phyloP scores from a whole-genome alignment of 2,797 vertebrate species.

The Odontamblyopus lacepedii region DNA sequence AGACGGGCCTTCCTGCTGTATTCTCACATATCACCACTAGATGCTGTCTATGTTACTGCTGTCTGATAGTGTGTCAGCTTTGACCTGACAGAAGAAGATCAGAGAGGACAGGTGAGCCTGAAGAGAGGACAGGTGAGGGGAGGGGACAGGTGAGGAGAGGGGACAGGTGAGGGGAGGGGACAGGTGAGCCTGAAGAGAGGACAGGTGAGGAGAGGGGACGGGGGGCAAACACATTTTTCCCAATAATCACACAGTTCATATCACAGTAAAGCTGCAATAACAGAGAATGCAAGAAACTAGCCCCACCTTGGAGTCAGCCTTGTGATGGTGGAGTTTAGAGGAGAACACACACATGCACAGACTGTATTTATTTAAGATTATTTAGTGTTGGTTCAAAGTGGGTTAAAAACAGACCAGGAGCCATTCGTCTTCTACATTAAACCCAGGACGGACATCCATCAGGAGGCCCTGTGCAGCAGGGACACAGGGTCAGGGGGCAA shows the following conservation, averaged over 20 bases:
- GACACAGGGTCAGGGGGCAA: not conserved
- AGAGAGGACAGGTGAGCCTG: too few species aligned
- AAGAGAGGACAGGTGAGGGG: too few species aligned
- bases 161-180: too few species aligned
- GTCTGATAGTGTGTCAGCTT: too few species aligned
- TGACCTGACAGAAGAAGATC: too few species aligned
- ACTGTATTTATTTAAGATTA: not conserved
- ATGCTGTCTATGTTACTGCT: too few species aligned
- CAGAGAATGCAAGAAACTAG: not conserved
- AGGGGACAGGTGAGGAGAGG: too few species aligned
- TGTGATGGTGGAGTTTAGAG: not conserved
- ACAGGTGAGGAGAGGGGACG: too few species aligned
- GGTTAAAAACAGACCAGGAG: not conserved
- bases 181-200: too few species aligned
- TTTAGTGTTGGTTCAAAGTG: not conserved
- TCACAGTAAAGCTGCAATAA: not conserved
- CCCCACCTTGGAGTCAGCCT: not conserved
- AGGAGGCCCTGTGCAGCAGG: not conserved
- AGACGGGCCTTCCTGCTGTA: too few species aligned
- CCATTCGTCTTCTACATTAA: not conserved
- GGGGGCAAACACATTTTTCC: too few species aligned
- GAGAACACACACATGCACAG: not conserved
- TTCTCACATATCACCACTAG: too few species aligned
- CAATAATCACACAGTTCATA: not conserved
- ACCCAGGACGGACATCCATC: not conserved